phyloP scores from a whole-genome alignment of 2,888 invertebrate species.

The Archips crataeganus region DNA sequence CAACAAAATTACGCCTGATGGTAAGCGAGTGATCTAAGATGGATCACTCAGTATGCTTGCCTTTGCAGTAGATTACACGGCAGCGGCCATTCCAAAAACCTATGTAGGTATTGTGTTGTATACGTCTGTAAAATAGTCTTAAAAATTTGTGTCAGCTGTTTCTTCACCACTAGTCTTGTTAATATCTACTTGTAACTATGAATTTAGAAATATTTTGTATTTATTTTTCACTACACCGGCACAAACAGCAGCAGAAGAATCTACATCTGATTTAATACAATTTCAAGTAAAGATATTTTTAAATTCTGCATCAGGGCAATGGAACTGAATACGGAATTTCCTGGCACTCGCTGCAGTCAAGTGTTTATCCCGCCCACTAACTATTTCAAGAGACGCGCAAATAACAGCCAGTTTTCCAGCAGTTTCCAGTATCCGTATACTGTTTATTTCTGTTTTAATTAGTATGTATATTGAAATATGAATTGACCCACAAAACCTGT shows the following conservation, averaged over 20 bases:
- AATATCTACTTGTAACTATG: too few relatives aligned
- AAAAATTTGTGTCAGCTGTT: too few relatives aligned
- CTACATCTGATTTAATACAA: conserved; percentile 9
- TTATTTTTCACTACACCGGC: background rate
- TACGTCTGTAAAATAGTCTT: too few relatives aligned
- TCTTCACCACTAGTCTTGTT: too few relatives aligned
- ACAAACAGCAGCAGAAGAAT: background rate
- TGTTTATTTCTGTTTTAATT: conserved; percentile 13
- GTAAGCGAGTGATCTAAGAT: too few relatives aligned
- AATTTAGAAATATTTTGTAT: background rate
- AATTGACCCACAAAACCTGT: background rate
- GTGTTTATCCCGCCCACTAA: conserved; percentile 48
- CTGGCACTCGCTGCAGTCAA: conserved; percentile 52
- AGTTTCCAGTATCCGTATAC: conserved; percentile 23
- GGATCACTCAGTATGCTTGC: too few relatives aligned
- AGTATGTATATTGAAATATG: background rate
- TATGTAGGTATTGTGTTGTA: too few relatives aligned
- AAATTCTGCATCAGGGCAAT: conserved; percentile 50
- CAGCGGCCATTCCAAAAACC: too few relatives aligned
- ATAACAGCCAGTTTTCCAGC: conserved; percentile 44
- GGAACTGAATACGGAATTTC: conserved; percentile 54
- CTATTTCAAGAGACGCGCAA: conserved; percentile 49
- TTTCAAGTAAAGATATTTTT: conserved; percentile 47
- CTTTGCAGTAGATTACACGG: too few relatives aligned
- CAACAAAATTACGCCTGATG: too few relatives aligned